Evolutionary conservation across 2,113 vertebrate species (phyloP).

Genomic region (Malurus cyaneus): DNA sequence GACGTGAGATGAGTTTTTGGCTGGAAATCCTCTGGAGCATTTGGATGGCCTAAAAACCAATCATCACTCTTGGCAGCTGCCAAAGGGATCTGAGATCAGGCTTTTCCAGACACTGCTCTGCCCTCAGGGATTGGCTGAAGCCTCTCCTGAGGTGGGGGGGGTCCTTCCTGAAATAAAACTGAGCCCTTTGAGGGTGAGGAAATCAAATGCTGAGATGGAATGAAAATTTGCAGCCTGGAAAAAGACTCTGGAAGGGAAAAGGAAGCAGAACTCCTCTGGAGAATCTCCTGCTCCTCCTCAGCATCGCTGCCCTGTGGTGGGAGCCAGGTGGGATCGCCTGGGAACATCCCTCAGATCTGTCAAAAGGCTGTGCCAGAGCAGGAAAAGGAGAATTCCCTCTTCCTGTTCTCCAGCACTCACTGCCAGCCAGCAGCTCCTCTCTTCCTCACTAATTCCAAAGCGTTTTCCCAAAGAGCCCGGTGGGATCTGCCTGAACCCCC

Average conservation of each 20-base stretch:
- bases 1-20: background rate
- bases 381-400: background rate
- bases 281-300: background rate
- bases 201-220: background rate
- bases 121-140: background rate
- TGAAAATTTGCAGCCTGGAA: background rate
- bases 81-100: background rate
- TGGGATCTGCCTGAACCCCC: background rate
- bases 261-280: background rate
- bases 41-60: background rate
- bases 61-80: background rate
- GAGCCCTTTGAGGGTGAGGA: background rate
- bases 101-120: background rate
- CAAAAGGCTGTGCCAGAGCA: background rate
- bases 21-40: background rate
- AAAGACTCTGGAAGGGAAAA: background rate
- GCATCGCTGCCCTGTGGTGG: background rate
- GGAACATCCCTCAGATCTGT: background rate
- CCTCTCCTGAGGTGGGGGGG: background rate
- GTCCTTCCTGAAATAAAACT: background rate
- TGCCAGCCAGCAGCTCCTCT: background rate
- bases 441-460: background rate
- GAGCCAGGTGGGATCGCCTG: background rate
- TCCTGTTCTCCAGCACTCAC: background rate
- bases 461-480: background rate